A percentile compares a stretch with the other conserved stretches of the same genome.
Conservation (phyloP, 2,113 vertebrate species). For the Aythya baeri region DNA sequence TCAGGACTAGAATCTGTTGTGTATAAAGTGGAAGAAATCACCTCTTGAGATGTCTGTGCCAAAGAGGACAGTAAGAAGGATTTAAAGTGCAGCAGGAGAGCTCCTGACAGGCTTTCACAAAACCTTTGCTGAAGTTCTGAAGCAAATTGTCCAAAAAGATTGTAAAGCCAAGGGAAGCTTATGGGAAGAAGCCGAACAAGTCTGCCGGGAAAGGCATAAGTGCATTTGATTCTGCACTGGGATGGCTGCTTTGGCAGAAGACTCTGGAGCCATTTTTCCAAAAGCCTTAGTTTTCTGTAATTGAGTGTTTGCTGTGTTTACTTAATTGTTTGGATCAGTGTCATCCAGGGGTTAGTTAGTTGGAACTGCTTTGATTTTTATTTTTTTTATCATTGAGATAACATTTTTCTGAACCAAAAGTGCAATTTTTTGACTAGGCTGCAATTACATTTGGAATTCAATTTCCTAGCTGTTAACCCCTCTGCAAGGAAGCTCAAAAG, state of each 20-base stretch:
- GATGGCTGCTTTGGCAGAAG: background rate
- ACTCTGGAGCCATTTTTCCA: background rate
- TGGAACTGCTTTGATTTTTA: background rate
- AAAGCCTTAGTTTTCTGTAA: background rate
- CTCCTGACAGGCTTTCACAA: accelerated
- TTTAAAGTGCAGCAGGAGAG: background rate
- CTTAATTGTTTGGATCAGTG: background rate
- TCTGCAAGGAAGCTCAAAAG: background rate
- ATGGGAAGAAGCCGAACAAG: background rate
- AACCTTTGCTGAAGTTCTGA: background rate
- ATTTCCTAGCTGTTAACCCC: background rate
- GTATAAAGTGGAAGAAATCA: background rate
- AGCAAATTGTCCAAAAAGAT: accelerated
- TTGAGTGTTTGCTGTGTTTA: background rate
- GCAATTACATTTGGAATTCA: background rate
- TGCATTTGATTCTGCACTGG: background rate
- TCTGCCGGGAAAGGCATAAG: background rate
- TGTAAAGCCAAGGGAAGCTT: background rate
- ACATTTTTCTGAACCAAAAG: background rate
- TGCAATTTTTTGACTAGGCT: background rate
- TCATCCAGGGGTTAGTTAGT: background rate
- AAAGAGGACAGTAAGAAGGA: background rate
- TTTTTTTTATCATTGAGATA: background rate
- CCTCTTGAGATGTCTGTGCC: background rate
- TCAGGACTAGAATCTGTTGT: accelerated